Evolutionary conservation across 2,888 invertebrate genomes (phyloP), one percentile per base, ranked within the genome.

Genomic region (Chrysopilus asiliformis): DNA sequence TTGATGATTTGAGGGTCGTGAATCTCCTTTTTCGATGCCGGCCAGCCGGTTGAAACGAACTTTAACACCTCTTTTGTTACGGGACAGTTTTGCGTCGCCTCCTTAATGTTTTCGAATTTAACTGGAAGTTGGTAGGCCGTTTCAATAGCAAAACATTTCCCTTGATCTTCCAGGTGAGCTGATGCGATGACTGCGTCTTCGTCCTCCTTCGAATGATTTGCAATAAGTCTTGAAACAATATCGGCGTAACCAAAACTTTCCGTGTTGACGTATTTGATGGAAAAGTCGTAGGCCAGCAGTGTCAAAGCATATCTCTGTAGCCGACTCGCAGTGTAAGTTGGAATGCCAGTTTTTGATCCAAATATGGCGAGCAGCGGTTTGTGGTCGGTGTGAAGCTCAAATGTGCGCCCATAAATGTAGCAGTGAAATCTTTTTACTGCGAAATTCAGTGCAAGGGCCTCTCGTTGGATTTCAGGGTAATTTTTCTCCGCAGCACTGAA

Each of bases 381-480:
- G 27, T 32, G 38, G 25, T 38, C 33, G 4, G 53, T 55, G 12
- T 49, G 34, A 7, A 57, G 41, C 6, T 39, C 45, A 42, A 56
- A 57, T 16, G 46, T 40, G 16, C 47, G 36, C 13, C 55, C 57
- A 45, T 45, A 52, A 9, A 54, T 38, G 41, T 50, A 55, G 20
- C 48, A 36, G 38, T 55, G 47, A 42, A 53, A 57, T 40, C 47
- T 47, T 34, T 47, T 48, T 8, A 53, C 45, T 8, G 47, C 52
- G 39, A 47, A 56, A 12, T 48, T 43, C 10, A 54, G 42, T 18
- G 48, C 45, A 14, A 53, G 41, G 12, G 49, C 55, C 43, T 57
- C 53, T 41, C 50, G 44, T 34, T 57, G 50, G 10, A 51, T 46
- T 44, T 55, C 51, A 14, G 50, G 43, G 43, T 57, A 56, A 19